phyloP scores from a whole-genome alignment of 30 jellyfish, hydroid and myxozoan genomes.

The Aurelia sp. region DNA sequence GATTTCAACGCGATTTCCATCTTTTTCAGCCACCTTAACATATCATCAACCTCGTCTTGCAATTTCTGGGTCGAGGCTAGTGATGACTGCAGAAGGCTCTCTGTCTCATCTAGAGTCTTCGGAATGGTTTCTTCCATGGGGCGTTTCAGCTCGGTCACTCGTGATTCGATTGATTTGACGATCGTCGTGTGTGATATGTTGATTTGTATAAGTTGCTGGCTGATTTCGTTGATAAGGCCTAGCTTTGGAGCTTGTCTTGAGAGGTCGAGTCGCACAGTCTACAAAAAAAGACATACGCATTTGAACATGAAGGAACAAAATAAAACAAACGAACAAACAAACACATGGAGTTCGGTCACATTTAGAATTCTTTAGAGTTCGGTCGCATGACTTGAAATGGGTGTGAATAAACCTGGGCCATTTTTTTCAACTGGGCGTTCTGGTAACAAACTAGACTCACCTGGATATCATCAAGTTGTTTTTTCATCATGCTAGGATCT shows the following conservation, averaged over 20 bases:
- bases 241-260: slow-evolving; percentile 35
- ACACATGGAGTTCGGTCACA: no score
- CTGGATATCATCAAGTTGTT: slow-evolving; percentile 80
- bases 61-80: slow-evolving; percentile 73
- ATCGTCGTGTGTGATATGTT: slow-evolving; percentile 16
- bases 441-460: slow-evolving; percentile 22
- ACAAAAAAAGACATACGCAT: neutral
- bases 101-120: slow-evolving; percentile 63
- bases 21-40: slow-evolving; percentile 85
- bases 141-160: slow-evolving; percentile 43
- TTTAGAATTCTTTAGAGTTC: no score
- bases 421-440: neutral
- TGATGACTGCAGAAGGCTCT: slow-evolving; percentile 59
- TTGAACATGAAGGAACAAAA: no score
- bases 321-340: no score
- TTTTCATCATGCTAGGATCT: slow-evolving; percentile 73
- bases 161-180: slow-evolving; percentile 45
- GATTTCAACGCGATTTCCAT: slow-evolving; percentile 77
- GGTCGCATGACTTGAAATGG: neutral
- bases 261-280: slow-evolving; percentile 55
- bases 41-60: slow-evolving; percentile 81
- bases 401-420: neutral
- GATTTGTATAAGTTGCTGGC: slow-evolving; percentile 32
- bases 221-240: slow-evolving; percentile 31
- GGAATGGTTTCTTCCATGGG: slow-evolving; percentile 89